phyloP scores from a whole-genome alignment of 2,797 vertebrate genomes.

The Pempheris klunzingeri region DNA sequence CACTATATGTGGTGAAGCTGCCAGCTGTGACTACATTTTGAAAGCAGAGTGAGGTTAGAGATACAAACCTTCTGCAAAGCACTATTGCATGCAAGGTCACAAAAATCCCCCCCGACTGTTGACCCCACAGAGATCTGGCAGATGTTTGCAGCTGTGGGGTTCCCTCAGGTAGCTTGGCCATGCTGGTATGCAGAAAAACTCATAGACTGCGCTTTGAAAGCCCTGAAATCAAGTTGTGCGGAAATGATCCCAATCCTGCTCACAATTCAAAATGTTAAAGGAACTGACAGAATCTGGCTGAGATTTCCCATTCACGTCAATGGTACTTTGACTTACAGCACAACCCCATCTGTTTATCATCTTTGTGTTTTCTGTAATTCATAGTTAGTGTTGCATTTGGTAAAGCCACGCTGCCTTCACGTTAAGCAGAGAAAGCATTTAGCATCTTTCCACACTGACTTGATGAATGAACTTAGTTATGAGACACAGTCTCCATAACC shows the following conservation, averaged over 20 bases:
- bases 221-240: neutral
- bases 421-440: neutral
- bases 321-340: constrained; percentile 1
- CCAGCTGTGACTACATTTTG: neutral
- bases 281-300: constrained; percentile 13
- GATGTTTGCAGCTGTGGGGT: constrained; percentile 16
- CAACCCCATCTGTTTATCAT: constrained; percentile 4
- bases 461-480: neutral
- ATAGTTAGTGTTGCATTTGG: neutral
- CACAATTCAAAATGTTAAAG: neutral
- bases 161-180: neutral
- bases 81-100: neutral
- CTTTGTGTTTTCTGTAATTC: neutral
- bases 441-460: neutral
- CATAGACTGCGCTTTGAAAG: neutral
- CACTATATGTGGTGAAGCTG: neutral
- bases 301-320: constrained; percentile 10
- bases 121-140: neutral
- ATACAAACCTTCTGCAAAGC: neutral
- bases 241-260: neutral
- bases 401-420: neutral
- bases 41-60: constrained; percentile 3
- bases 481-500: neutral
- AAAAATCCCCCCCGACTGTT: neutral
- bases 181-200: neutral